Base-by-base conservation (phyloP, 2,113 vertebrate species). In the Castor canadensis region DNA sequence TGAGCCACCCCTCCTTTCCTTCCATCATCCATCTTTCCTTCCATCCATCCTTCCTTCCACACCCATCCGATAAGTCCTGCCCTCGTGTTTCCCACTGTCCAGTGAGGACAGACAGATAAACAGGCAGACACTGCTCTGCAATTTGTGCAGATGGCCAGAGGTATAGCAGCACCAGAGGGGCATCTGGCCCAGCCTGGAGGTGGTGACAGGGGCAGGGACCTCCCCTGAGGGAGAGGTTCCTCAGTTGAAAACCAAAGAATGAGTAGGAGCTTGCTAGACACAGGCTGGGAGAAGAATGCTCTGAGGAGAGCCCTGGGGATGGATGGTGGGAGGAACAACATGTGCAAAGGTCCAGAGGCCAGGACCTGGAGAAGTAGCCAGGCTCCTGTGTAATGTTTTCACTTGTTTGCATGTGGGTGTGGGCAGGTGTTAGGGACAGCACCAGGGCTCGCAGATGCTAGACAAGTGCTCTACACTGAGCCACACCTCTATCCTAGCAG, bases 101-200 rank as follows among this genome's bases (percentile, higher is more conserved):
- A 45, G 75, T 9, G 89, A 71, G 24, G 19, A 45, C 2, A 6
- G 49, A 73, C 72, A 38, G 43, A n/a, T n/a, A 28, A 15, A 64
- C 16, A 49, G 32, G 9, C 11, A 13, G 66, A 15, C 2, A 0
- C 16, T 47, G 38, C 15, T 4, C 64, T 69, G 17, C 5, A 35
- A n/a, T 3, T 17, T 0, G 1, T 26, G 38, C 35, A 19, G n/a
- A n/a, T n/a, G n/a, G n/a, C n/a, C 2, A 15, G 45, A 20, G 30
- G 19, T 1, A 17, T 9, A 67, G n/a, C 15, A 10, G 32, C n/a
- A 62, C 76, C 30, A n/a, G 19, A 52, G 19, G 35, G 24, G 43
- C 64, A 7, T 1, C 24, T 49, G 76, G 30, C 28, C 28, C 10
- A n/a, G 35, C 28, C 16, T 43, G 9, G 28, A 73, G 32, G 19